Evolutionary conservation across 1,140 invertebrate species (phyloP), one percentile per base, ranked within the genome.

Genomic region (Chrysoperla carnea): DNA sequence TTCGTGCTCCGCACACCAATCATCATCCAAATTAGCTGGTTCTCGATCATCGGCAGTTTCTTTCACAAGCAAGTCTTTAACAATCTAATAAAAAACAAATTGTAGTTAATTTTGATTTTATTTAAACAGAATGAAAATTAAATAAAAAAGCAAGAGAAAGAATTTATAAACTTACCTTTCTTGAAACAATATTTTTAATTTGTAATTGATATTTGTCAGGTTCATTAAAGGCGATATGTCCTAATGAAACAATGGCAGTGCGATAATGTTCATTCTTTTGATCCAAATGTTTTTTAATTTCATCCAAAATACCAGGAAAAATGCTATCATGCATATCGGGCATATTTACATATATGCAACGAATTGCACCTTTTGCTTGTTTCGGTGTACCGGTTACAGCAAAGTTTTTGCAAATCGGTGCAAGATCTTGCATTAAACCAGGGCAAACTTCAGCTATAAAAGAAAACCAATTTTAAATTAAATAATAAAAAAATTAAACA

Each of bases 291-390:
- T 70, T 61, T 51, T 83, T 83, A 45, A 85, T 64, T 49, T 75
- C 75, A 50, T 93, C 88, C 54, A 94, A 74, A 43, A 94, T 87
- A 49, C 86, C 83, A 17, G 78, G 76, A 61, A 94, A 88, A 17
- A 93, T 75, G 43, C 74, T 66, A 47, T 84, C 78, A 53, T 87
- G 76, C 52, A 84, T 72, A 48, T 80, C 73, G 11, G 78, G 77
- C 54, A 87, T 82, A 60, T 92, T 89, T 7, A 84, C 79, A 54
- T 75, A 88, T 35, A 97, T 75, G 66, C 92, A 96, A 46, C 86
- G 70, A 28, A 97, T 81, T 6, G 92, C 89, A 55, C 95, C 89
- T 62, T 98, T 98, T 1, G 91, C 89, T 64, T 97, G 91, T 63
- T 94, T 94, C 0, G 87, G 79, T 3, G 86, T 89, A 5, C 91